These are phyloP conservation scores for Cosmia pyralina DNA, from an alignment of 2,888 invertebrate species.

Conservation along the genomic window DNA sequence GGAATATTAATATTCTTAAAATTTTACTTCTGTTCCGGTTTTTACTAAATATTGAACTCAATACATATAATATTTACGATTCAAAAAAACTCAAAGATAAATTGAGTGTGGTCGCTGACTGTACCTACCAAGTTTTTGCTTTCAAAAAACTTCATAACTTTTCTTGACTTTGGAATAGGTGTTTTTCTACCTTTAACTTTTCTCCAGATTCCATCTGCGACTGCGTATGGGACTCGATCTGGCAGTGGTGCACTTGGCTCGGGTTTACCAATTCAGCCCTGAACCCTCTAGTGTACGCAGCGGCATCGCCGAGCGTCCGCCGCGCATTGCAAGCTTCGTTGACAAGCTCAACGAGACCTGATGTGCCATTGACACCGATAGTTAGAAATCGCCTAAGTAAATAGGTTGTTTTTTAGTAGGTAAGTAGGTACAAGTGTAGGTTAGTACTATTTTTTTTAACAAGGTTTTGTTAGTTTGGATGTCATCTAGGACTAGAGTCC, in stretches of 20 bases:
- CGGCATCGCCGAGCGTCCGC: conserved; percentile 83
- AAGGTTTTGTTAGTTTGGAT: too few species aligned
- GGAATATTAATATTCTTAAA: too few species aligned
- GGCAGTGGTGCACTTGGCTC: conserved; percentile 92
- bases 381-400: conserved; percentile 59
- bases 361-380: conserved; percentile 69
- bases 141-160: background rate
- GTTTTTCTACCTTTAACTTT: background rate
- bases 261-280: conserved; percentile 93
- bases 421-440: too few species aligned
- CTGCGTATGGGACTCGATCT: conserved; percentile 89
- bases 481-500: too few species aligned
- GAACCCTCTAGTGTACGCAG: conserved; percentile 92
- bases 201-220: conserved; percentile 84
- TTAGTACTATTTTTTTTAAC: too few species aligned
- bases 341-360: conserved; percentile 65
- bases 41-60: too few species aligned
- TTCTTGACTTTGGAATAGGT: background rate
- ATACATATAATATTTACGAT: too few species aligned
- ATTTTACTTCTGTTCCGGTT: too few species aligned
- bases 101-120: too few species aligned
- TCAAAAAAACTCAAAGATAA: too few species aligned
- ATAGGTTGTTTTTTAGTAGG: too few species aligned
- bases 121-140: too few species aligned
- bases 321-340: conserved; percentile 76